Base-by-base conservation (phyloP, 2,113 vertebrate species). In the Tenrec ecaudatus region DNA sequence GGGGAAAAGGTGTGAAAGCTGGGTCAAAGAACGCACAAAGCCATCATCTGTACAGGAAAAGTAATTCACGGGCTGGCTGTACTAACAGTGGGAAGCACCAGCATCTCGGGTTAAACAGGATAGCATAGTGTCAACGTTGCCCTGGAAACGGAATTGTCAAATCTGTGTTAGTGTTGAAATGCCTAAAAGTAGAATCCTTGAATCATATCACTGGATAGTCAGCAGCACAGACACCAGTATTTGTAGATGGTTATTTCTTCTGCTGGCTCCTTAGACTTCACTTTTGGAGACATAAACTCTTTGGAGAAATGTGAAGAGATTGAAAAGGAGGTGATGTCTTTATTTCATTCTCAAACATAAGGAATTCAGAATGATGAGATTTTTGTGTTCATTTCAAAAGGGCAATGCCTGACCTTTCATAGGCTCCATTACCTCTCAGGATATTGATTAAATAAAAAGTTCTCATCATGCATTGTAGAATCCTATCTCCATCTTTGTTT, bases 11-110 rank as follows among this genome's bases (percentile, higher is more conserved):
- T 89, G 77, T 89, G 73, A 83, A 89, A 91, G 10, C 29, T 53
- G 31, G 27, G 38, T 40, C 60, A 78, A 82, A 86, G 38, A 96
- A 85, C 71, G 23, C 81, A 76, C 82, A 89, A 95, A 93, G 68
- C 19, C 75, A 94, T 89, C 73, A 79, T 93, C 68, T 90, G 62
- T 88, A 68, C 11, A 76, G 71, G 20, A 91, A 93, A 96, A 87
- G 57, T 91, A 96, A 96, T 96, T 96, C 91, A 89, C 38, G 53
- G 68, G 68, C 93, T 95, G 69, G 31, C 79, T 95, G 25, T 84
- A 66, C 31, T 79, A 94, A 89, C 84, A 94, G 47, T 53, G 47
- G 47, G 47, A 53, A 53, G 17, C 16, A 43, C 7, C 2, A 27
- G 36, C 75, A 85, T 69, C 40, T 64, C 60, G 76, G 38, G 57